Evolutionary conservation across 2,797 vertebrate species (phyloP), one percentile per base, ranked within the genome.

Genomic region (Meda fulgida): DNA sequence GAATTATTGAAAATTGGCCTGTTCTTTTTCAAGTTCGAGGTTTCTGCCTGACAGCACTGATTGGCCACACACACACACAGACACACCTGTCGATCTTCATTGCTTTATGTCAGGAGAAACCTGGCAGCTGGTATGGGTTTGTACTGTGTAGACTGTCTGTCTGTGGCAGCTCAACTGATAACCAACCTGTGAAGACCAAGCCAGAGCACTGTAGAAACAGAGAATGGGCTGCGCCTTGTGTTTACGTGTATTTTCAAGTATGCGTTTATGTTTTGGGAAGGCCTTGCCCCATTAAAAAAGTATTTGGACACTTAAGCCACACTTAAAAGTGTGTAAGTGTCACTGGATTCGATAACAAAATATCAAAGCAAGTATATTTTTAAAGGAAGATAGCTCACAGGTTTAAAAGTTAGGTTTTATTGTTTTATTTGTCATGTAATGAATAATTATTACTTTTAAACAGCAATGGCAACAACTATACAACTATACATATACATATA

Each of bases 1-100:
- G 84, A 92, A 94, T 95, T 95, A 95, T 95, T 95, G 92, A 95
- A 85, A 85, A 91, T 91, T 87, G 80, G 90, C 90, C 89, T 85
- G 60, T 89, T 94, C 92, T 94, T 93, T 93, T 95, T 94, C 93
- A 90, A 92, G 92, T 90, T 86, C 87, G 92, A 89, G 92, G 89
- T 86, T 92, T 92, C 90, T 89, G 82, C 91, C 90, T 90, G 89
- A 91, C 92, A 93, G 91, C 92, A 91, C 75, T 83, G 85, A 86
- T 76, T 70, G 84, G 77, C 84, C 86, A 89, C 87, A 81, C 86
- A 89, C 87, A 81, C 60, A 46, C 31, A 34, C 21, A 38, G 75
- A 84, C 31, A 72, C 84, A 81, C 78, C 67, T 81, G 85, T 88
- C 77, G 70, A 86, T 85, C 80, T 86, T 86, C 76, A 85, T 69